phyloP scores from a whole-genome alignment of 1,140 invertebrate species.

The Hylaeus volcanicus region DNA sequence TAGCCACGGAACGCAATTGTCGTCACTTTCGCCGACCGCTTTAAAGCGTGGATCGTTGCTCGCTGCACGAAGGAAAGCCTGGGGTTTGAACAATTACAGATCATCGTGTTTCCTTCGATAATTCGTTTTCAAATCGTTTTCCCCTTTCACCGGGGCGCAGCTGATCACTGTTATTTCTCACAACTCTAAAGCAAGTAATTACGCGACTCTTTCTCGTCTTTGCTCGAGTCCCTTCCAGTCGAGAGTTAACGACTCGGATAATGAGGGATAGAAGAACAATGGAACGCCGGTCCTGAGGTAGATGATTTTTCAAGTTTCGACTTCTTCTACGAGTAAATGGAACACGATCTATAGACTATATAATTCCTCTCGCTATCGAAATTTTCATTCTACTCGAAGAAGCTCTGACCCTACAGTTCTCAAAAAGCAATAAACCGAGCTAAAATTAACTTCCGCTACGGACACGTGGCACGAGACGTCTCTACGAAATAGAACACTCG shows the following conservation, averaged over 20 bases:
- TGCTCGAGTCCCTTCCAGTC: background rate
- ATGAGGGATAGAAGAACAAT: background rate
- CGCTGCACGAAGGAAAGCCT: conserved; percentile 11
- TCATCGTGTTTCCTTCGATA: conserved; percentile 19
- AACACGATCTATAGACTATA: no score
- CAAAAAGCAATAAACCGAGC: no score
- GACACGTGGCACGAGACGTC: no score
- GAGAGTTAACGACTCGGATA: background rate
- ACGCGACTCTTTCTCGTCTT: background rate
- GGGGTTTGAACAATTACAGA: conserved; percentile 22
- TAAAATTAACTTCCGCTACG: no score
- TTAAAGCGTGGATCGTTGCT: conserved; percentile 13
- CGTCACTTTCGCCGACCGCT: conserved; percentile 34
- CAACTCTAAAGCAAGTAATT: background rate
- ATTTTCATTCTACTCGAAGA: no score
- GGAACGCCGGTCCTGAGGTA: no score
- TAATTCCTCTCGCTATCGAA: no score
- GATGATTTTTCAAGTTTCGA: no score
- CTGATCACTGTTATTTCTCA: background rate
- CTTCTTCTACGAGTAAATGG: no score
- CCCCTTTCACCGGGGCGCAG: background rate
- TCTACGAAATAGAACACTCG: background rate
- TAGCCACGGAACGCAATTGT: conserved; percentile 41
- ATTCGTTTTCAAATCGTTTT: conserved; percentile 10
- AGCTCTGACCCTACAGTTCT: no score